These are phyloP conservation scores for Petrocephalus schoutedeni DNA, from an alignment of 2,797 vertebrate genomes.

Conservation along the genomic window DNA sequence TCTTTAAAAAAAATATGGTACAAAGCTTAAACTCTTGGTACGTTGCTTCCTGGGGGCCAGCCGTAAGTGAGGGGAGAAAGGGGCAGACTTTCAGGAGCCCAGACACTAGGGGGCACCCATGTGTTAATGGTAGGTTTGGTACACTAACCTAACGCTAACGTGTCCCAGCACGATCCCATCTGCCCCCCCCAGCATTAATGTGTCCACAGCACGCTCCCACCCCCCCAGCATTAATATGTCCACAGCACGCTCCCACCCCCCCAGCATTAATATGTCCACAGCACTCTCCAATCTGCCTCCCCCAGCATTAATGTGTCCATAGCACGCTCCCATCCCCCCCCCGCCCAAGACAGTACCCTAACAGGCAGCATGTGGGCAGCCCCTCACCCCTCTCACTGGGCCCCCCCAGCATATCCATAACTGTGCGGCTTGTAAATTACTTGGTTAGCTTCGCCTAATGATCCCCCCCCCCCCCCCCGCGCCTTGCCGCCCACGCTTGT, in stretches of 20 bases:
- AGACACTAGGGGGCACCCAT: neutral
- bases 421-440: neutral
- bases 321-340: neutral
- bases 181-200: conserved; percentile 17
- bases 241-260: neutral
- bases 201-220: neutral
- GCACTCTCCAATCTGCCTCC: neutral
- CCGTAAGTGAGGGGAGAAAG: neutral
- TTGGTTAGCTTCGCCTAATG: conserved; percentile 24
- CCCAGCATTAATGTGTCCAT: conserved; percentile 12
- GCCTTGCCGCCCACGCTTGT: conserved; percentile 18
- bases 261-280: conserved; percentile 8
- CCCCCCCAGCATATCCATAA: neutral
- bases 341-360: neutral
- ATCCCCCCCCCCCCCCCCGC: neutral
- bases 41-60: neutral
- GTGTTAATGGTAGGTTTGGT: neutral
- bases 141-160: neutral
- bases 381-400: conserved; percentile 8
- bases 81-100: neutral
- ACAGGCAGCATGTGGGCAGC: conserved; percentile 27
- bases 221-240: conserved; percentile 11
- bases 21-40: neutral
- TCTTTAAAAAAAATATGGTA: neutral
- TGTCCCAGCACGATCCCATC: neutral